phyloP scores from a whole-genome alignment of 2,797 vertebrate genomes.

The Iguana delicatissima region DNA sequence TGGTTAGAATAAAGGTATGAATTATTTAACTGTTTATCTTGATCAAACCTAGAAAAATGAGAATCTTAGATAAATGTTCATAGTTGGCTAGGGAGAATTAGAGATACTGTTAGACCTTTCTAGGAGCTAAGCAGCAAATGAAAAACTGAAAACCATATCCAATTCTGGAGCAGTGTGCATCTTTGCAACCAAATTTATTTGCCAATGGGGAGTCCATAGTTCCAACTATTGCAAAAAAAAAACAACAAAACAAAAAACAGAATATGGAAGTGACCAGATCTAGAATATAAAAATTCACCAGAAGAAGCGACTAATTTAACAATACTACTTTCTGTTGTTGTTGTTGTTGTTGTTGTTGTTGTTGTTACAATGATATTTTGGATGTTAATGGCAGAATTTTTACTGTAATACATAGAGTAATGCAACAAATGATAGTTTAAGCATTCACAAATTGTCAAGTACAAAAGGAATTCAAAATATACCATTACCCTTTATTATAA shows the following conservation, averaged over 20 bases:
- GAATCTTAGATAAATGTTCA: conserved; percentile 20
- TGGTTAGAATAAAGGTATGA: conserved; percentile 30
- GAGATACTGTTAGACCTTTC: background rate
- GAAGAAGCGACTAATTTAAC: background rate
- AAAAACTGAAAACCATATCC: background rate
- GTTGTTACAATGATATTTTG: conserved; percentile 11
- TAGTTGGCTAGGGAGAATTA: background rate
- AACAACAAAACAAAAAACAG: too few relatives aligned
- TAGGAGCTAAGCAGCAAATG: background rate
- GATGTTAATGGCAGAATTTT: background rate
- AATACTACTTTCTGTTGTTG: too few relatives aligned
- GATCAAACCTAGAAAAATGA: conserved; percentile 29
- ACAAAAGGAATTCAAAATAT: conserved; percentile 20
- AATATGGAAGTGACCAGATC: background rate
- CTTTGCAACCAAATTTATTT: background rate
- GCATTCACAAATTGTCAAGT: conserved; percentile 1
- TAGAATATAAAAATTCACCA: background rate
- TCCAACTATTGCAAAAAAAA: background rate
- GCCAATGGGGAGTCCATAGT: background rate
- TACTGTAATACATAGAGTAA: background rate
- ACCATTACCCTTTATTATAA: conserved; percentile 42
- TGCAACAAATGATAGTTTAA: conserved; percentile 42
- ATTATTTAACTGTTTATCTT: conserved; percentile 37
- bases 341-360: too few relatives aligned
- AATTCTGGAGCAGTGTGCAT: background rate